Evolutionary conservation across 1,140 invertebrate genomes (phyloP).

Genomic region (Drosophila tropicalis): DNA sequence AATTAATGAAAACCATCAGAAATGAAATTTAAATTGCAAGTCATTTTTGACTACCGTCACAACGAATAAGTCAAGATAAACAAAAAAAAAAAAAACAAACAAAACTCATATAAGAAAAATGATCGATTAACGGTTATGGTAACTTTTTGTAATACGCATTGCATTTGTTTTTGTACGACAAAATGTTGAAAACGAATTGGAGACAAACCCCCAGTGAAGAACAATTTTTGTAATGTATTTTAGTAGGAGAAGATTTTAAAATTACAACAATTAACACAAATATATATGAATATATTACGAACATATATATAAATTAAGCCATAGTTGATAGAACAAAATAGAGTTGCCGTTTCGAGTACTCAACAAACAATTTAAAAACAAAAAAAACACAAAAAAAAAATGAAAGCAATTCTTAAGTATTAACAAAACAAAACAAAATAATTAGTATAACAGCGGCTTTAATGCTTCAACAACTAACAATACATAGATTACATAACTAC

Average conservation of each 20-base stretch:
- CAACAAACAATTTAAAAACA: conserved; percentile 4
- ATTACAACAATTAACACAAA: conserved; percentile 52
- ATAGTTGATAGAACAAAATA: conserved; percentile 42
- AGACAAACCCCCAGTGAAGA: conserved; percentile 44
- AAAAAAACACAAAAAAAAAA: conserved; percentile 50
- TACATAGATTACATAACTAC: conserved; percentile 33
- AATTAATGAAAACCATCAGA: conserved; percentile 24
- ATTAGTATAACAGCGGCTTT: conserved; percentile 65
- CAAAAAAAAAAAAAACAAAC: conserved; percentile 15
- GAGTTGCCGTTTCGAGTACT: conserved; percentile 26
- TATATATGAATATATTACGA: conserved; percentile 15
- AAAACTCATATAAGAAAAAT: not conserved
- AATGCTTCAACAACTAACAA: conserved; percentile 69
- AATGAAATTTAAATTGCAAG: conserved; percentile 23
- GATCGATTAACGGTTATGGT: not conserved
- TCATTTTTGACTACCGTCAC: conserved; percentile 44
- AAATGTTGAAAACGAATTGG: conserved; percentile 45
- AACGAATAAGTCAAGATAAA: conserved; percentile 38
- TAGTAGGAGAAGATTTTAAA: conserved; percentile 57
- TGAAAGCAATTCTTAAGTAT: conserved; percentile 77
- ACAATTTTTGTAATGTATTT: conserved; percentile 59
- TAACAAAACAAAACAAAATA: conserved; percentile 56
- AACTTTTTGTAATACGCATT: conserved; percentile 28
- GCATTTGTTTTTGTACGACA: conserved; percentile 52
- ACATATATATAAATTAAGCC: conserved; percentile 41